Evolutionary conservation across 2,113 vertebrate genomes (phyloP).

Genomic region (Gobius niger): DNA sequence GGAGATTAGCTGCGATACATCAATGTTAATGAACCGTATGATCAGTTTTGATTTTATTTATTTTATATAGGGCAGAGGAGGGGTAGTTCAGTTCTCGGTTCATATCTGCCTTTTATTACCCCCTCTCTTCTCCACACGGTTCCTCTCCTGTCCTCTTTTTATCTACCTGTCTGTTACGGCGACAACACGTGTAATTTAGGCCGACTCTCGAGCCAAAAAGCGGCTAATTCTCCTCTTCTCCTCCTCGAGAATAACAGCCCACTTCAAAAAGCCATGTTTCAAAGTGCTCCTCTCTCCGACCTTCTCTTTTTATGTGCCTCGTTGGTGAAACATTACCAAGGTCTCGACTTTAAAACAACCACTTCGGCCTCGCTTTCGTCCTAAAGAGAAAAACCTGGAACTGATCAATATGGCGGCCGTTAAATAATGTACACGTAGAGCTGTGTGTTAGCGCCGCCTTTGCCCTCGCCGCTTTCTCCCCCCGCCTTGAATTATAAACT

Average conservation of each 20-base stretch:
- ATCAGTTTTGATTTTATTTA: too few species aligned
- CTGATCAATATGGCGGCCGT: conserved; percentile 26
- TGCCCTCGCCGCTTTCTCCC: background rate
- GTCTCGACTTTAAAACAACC: conserved; percentile 24
- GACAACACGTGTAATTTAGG: conserved; percentile 31
- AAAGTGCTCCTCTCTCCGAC: conserved; percentile 45
- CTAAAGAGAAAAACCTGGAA: conserved; percentile 1
- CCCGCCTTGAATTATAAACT: conserved; percentile 37
- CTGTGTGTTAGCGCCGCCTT: conserved; percentile 1
- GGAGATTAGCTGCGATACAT: too few species aligned
- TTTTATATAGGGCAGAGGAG: too few species aligned
- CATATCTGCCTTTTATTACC: too few species aligned
- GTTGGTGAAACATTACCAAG: conserved; percentile 37
- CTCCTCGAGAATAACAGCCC: conserved; percentile 16
- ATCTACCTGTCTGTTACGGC: background rate
- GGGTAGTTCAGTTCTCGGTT: too few species aligned
- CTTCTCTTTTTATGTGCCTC: conserved; percentile 38
- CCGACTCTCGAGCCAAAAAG: conserved; percentile 20
- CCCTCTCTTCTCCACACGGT: too few species aligned
- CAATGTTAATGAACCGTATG: too few species aligned
- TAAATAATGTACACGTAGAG: background rate
- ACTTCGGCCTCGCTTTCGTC: conserved; percentile 18
- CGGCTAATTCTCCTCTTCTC: background rate
- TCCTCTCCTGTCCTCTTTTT: background rate
- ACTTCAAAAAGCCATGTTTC: conserved; percentile 31